Evolutionary conservation across 2,797 vertebrate species (phyloP).

Genomic region (Hirundo rustica): DNA sequence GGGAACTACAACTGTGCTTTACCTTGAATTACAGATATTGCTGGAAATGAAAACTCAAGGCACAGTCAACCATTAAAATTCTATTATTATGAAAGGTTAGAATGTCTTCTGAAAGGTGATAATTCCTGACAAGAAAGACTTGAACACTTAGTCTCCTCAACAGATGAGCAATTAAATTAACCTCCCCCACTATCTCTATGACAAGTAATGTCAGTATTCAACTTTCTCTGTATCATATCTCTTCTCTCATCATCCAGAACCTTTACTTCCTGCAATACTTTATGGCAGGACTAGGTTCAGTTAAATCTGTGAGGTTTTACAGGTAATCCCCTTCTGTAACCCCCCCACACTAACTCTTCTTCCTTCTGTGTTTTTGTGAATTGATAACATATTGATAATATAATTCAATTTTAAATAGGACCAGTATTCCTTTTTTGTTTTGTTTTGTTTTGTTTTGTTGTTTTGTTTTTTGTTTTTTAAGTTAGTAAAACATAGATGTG

Average conservation of each 20-base stretch:
- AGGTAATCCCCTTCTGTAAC: background rate
- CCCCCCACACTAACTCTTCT: background rate
- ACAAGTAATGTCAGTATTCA: background rate
- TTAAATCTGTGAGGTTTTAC: background rate
- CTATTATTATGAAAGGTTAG: background rate
- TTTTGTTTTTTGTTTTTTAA: background rate
- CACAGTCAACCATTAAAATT: background rate
- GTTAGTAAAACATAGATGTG: background rate
- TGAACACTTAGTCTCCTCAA: background rate
- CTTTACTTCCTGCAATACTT: background rate
- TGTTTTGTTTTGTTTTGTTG: no score
- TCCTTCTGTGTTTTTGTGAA: background rate
- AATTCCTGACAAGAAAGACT: background rate
- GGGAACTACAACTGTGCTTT: background rate
- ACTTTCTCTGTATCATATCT: background rate
- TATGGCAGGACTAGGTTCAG: background rate
- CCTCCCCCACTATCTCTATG: rapidly evolving
- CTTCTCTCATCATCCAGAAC: background rate
- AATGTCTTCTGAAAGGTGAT: background rate
- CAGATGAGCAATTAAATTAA: background rate
- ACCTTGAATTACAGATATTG: background rate
- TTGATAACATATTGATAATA: background rate
- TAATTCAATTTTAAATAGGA: background rate
- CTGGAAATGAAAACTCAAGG: background rate
- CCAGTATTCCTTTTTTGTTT: no score